These are phyloP conservation scores for Dugesia japonica DNA, from an alignment of 2,888 invertebrate species.

Conservation along the genomic window DNA sequence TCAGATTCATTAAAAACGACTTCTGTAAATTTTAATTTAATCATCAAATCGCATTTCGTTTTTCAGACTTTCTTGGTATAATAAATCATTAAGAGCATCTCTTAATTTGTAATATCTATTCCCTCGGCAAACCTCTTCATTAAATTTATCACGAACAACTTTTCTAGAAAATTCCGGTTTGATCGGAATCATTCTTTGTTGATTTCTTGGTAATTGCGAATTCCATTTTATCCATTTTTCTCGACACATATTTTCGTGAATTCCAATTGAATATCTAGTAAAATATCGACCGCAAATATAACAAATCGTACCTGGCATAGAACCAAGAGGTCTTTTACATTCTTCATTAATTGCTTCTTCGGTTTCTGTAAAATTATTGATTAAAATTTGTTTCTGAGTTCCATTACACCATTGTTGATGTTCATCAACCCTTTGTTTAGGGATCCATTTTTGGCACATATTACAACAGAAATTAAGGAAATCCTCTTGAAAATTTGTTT, in stretches of 20 bases:
- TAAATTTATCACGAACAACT: background rate
- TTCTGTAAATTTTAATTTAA: too few species aligned
- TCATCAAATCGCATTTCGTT: background rate
- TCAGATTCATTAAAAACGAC: too few species aligned
- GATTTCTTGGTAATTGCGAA: background rate
- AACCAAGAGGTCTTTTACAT: background rate
- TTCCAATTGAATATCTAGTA: background rate
- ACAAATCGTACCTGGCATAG: background rate
- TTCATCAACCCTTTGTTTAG: background rate
- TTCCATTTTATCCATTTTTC: background rate
- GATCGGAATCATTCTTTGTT: background rate
- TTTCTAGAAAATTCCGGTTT: background rate
- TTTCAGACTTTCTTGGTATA: background rate
- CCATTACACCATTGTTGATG: background rate
- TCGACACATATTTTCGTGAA: background rate
- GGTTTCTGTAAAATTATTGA: background rate
- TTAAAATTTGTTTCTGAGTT: background rate
- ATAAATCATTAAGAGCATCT: background rate
- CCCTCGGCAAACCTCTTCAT: background rate
- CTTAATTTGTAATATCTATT: background rate
- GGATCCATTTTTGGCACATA: background rate
- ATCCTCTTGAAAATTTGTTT: background rate
- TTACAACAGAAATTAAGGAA: background rate
- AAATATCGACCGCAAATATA: background rate
- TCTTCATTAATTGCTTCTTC: background rate